These are phyloP conservation scores for Piaya cayana DNA, from an alignment of 2,113 vertebrate genomes.

Conservation along the genomic window DNA sequence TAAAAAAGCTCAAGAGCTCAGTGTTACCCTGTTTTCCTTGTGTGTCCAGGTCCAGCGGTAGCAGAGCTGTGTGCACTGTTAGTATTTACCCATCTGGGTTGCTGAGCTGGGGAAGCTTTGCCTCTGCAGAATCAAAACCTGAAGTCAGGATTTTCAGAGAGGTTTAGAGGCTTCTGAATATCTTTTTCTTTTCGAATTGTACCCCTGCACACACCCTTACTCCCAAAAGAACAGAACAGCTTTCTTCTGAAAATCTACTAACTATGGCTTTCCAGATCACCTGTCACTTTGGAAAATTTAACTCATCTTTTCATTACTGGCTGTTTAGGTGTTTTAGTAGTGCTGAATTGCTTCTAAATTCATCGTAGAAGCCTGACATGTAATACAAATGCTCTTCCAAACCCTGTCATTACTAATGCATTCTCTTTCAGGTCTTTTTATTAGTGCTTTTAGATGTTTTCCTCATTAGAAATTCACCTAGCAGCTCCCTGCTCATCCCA, in stretches of 20 bases:
- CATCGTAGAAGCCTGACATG: conserved; percentile 29
- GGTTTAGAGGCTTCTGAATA: not conserved
- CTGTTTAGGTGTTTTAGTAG: conserved; percentile 51
- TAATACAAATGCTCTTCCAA: conserved; percentile 51
- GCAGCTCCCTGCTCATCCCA: conserved; percentile 14
- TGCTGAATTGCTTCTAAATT: conserved; percentile 40
- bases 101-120: not conserved
- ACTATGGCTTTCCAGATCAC: conserved; percentile 6
- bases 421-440: conserved; percentile 59
- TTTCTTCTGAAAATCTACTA: conserved; percentile 20
- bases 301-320: conserved; percentile 58
- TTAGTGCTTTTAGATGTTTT: conserved; percentile 47
- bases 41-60: not conserved
- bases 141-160: not conserved
- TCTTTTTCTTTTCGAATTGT: not conserved
- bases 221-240: not conserved
- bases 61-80: not conserved
- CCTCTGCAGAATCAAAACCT: not conserved
- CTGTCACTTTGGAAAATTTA: conserved; percentile 32
- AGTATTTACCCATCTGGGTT: not conserved
- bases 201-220: not conserved
- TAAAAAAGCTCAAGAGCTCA: not conserved
- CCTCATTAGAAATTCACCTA: conserved; percentile 62
- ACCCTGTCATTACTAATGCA: conserved; percentile 54
- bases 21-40: not conserved